phyloP scores from a whole-genome alignment of 1,140 invertebrate species.

The Steinernema feltiae region DNA sequence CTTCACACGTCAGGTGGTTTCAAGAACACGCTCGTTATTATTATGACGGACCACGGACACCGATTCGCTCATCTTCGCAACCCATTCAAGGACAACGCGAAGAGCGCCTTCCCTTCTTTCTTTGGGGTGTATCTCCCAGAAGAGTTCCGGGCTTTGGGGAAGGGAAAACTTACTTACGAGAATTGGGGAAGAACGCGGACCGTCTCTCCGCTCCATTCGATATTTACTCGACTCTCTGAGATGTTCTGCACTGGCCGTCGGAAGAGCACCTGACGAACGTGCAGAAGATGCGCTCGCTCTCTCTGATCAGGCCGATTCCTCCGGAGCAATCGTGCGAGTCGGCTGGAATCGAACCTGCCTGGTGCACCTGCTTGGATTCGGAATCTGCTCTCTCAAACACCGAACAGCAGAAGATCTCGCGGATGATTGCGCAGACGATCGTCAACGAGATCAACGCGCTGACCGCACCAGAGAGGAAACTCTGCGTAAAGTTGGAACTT shows the following conservation, averaged over 20 bases:
- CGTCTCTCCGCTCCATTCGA: conserved; percentile 74
- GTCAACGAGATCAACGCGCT: conserved; percentile 67
- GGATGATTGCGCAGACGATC: conserved; percentile 62
- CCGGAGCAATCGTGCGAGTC: conserved; percentile 57
- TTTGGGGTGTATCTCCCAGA: conserved; percentile 72
- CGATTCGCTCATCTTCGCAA: conserved; percentile 69
- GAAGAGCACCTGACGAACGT: conserved; percentile 16
- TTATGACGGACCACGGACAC: conserved; percentile 76
- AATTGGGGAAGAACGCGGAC: conserved; percentile 67
- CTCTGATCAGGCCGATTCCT: conserved; percentile 59
- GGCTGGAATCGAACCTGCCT: conserved; percentile 82
- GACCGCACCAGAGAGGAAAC: conserved; percentile 64
- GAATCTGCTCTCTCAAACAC: conserved; percentile 60
- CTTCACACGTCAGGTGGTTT: conserved; percentile 62
- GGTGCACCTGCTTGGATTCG: conserved; percentile 85
- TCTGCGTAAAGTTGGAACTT: conserved; percentile 66
- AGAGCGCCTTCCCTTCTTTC: conserved; percentile 73
- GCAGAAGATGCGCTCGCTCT: conserved; percentile 49
- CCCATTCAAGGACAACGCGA: conserved; percentile 68
- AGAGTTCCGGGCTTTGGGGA: conserved; percentile 63
- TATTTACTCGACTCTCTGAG: conserved; percentile 59
- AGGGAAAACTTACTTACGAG: conserved; percentile 48
- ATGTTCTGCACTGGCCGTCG: conserved; percentile 43
- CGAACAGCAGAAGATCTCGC: conserved; percentile 48
- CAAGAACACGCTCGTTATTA: conserved; percentile 71